Base-by-base conservation (phyloP, 2,888 invertebrate genomes). In the Cyclophora albipunctata region DNA sequence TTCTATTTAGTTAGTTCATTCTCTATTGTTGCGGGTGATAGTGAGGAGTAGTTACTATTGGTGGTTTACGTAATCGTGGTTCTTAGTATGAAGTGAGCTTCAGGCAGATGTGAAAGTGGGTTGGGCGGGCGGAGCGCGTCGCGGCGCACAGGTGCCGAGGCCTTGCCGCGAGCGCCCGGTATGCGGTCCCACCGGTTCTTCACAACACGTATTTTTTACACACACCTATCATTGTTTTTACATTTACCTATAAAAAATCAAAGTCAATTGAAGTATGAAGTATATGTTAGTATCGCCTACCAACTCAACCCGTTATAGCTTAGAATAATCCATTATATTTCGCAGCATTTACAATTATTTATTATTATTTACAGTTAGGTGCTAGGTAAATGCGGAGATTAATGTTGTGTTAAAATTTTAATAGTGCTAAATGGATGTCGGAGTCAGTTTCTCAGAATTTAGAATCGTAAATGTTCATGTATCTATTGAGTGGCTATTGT, bases 151-250 rank as follows among this genome's bases (percentile, higher is more conserved):
- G 76, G 77, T 75, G 79, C 68, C 65, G 71, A 77, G 81, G 82
- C 84, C 82, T 83, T 82, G 84, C 84, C 82, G 79, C 75, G 72
- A 82, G 83, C 82, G 81, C 75, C 67, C 71, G 84, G 86, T 78
- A 88, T 88, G 88, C 80, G 82, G 87, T 87, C 81, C 69, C 85
- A 87, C 88, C 88, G 88, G 88, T 88, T 88, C 80, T 81, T 79
- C 84, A 85, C 80, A 59, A 72, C 78, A 80, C 81, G 81, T 81
- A 80, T 85, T 87, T 87, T 87, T 85, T 84, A 84, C 80, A 81
- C 68, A 62, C 79, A 84, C 84, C 85, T 82, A 86, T 85, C 80
- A 84, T 84, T 86, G 84, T 85, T 84, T 73, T 81, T 80, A 78
- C 81, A 81, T 84, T 85, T 86, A 84, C 79, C 81, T 84, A 73